These are phyloP conservation scores for Melanotaenia duboulayi DNA, from an alignment of 2,113 vertebrate genomes.

Conservation along the genomic window DNA sequence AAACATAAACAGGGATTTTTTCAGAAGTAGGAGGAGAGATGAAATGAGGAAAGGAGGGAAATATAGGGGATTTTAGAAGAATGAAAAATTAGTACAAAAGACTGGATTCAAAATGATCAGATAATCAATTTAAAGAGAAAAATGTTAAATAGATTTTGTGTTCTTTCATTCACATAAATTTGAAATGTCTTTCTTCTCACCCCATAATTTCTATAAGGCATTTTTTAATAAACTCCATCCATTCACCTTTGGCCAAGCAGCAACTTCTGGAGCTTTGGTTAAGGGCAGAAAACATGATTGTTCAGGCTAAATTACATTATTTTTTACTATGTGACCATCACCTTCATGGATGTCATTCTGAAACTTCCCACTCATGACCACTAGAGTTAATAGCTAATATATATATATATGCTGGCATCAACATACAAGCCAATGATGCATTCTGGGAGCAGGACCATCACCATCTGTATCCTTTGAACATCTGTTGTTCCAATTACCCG, in stretches of 20 bases:
- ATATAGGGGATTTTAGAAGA: conserved; percentile 17
- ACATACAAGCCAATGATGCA: no score
- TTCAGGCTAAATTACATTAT: no score
- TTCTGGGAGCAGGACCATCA: no score
- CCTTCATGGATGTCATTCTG: no score
- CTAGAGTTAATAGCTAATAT: no score
- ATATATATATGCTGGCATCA: no score
- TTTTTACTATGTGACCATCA: no score
- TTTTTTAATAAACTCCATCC: neutral
- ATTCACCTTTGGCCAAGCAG: neutral
- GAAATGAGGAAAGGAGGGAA: conserved; percentile 1
- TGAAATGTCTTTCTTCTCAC: neutral
- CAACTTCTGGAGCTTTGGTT: neutral
- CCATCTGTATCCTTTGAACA: neutral
- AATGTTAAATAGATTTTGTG: neutral
- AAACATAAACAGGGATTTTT: conserved; percentile 70
- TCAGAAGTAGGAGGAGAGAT: neutral
- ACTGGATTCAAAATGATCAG: neutral
- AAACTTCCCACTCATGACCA: no score
- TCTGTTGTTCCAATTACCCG: neutral
- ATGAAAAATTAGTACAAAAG: conserved; percentile 13
- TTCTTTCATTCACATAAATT: neutral
- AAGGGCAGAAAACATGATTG: no score
- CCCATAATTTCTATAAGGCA: neutral
- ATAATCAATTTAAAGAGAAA: neutral